Conservation (phyloP, 2,888 invertebrate genomes). For the Operophtera brumata region DNA sequence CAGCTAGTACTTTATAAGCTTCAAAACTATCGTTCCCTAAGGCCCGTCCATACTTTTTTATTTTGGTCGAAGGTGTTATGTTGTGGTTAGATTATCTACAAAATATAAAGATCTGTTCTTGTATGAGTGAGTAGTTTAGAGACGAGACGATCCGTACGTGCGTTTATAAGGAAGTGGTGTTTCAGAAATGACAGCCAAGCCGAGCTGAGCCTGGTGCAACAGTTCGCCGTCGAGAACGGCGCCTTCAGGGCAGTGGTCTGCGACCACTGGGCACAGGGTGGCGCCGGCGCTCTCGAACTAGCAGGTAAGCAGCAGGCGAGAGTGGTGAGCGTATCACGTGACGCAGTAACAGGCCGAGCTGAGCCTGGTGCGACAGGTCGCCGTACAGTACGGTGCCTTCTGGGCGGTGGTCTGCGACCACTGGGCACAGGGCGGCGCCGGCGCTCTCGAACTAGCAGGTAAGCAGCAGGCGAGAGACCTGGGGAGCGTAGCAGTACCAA, state of each 20-base stretch:
- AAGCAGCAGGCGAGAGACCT: too few species aligned
- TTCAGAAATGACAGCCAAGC: slow-evolving; percentile 90
- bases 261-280: slow-evolving; percentile 94
- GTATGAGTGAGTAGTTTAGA: too few species aligned
- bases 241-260: slow-evolving; percentile 94
- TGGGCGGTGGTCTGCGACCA: slow-evolving; percentile 93
- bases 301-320: slow-evolving; percentile 65
- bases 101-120: too few species aligned
- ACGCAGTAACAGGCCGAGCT: slow-evolving; percentile 91
- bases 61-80: too few species aligned
- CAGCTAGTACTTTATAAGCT: too few species aligned
- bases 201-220: slow-evolving; percentile 89
- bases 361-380: slow-evolving; percentile 86
- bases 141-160: too few species aligned
- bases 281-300: slow-evolving; percentile 90
- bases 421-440: slow-evolving; percentile 94
- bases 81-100: too few species aligned
- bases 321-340: too few species aligned
- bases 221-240: slow-evolving; percentile 87
- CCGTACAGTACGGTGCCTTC: slow-evolving; percentile 90
- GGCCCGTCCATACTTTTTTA: too few species aligned
- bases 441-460: slow-evolving; percentile 89
- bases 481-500: too few species aligned
- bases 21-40: too few species aligned
- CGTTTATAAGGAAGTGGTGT: too few species aligned